A percentile compares a stretch with the other conserved stretches of the same genome.
Evolutionary conservation across 2,113 vertebrate species (phyloP).

Genomic region (Ibidorhyncha struthersii): DNA sequence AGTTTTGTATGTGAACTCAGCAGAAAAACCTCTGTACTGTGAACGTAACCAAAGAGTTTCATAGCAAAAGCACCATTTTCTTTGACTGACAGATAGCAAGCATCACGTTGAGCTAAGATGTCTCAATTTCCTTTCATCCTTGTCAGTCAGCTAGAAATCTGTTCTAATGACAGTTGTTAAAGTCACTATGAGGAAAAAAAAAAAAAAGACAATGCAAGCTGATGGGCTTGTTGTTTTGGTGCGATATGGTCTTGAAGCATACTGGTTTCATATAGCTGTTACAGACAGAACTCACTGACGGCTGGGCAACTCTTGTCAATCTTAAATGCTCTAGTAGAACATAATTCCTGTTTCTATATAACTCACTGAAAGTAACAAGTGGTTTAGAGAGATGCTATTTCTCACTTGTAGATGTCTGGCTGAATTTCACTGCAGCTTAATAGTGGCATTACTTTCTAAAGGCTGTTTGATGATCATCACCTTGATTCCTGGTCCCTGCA

Average conservation of each 20-base stretch:
- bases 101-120: not conserved
- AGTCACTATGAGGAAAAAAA: not conserved
- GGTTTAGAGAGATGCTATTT: not conserved
- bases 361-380: not conserved
- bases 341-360: not conserved
- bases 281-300: not conserved
- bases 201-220: not conserved
- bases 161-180: not conserved
- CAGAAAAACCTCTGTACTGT: not conserved
- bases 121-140: not conserved
- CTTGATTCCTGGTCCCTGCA: not conserved
- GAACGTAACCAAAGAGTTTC: not conserved
- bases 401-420: not conserved
- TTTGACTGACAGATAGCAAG: not conserved
- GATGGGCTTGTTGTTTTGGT: not conserved
- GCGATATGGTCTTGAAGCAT: not conserved
- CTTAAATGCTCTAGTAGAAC: not conserved
- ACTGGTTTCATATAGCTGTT: not conserved
- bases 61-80: not conserved
- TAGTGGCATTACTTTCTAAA: not conserved
- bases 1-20: not conserved
- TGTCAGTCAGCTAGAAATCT: not conserved
- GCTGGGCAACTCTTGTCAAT: not conserved
- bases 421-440: not conserved
- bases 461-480: not conserved